These are phyloP conservation scores for honey bee (Apis mellifera) DNA, from an alignment of 1,140 invertebrate genomes.

Conservation along the genomic window DNA sequence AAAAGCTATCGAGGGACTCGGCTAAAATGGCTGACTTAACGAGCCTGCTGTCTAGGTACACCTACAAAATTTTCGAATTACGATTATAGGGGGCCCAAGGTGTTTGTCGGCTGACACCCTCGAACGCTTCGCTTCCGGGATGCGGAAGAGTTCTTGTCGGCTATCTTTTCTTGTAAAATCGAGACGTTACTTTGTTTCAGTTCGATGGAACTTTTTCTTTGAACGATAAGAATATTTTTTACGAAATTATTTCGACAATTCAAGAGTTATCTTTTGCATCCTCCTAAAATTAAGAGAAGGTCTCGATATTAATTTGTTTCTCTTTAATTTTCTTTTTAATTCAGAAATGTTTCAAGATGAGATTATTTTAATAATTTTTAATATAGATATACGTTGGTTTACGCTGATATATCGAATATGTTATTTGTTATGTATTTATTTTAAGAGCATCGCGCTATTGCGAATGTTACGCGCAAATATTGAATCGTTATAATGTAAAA, in stretches of 20 bases:
- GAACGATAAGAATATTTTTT: too few relatives aligned
- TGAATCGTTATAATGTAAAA: conserved; percentile 46
- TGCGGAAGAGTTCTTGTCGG: neutral
- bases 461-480: conserved; percentile 11
- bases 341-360: too few relatives aligned
- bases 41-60: conserved; percentile 52
- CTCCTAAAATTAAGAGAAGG: too few relatives aligned
- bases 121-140: neutral
- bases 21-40: conserved; percentile 68
- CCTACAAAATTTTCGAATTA: conserved; percentile 53
- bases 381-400: neutral
- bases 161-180: neutral
- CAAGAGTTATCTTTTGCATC: too few relatives aligned
- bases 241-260: too few relatives aligned
- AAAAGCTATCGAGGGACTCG: conserved; percentile 69
- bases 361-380: neutral
- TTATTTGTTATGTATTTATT: conserved; percentile 34
- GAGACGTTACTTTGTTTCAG: too few relatives aligned
- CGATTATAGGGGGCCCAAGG: conserved; percentile 32
- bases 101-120: neutral
- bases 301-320: too few relatives aligned
- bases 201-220: too few relatives aligned
- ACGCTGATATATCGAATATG: neutral
- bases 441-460: conserved; percentile 5
- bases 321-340: too few relatives aligned